Base-by-base conservation (phyloP, 2,797 vertebrate genomes). In the Triplophysa bombifrons region DNA sequence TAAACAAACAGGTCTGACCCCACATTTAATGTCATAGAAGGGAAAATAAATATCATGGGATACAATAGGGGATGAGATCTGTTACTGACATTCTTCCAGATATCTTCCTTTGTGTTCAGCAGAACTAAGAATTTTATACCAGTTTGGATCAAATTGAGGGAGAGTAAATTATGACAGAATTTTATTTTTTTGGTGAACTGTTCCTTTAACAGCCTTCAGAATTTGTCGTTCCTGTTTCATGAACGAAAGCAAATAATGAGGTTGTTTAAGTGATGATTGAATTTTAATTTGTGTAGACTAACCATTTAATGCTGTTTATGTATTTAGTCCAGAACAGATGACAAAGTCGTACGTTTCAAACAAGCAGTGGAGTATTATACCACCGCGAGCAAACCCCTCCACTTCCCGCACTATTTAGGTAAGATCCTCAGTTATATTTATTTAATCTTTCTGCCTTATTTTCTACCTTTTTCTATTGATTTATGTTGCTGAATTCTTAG, bases 331-430 rank as follows among this genome's bases (percentile, higher is more conserved):
- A 96, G 96, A 93, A 96, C 93, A 82, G 95, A 96, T 91, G 96
- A 98, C 91, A 98, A 98, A 94, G 93, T 96, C 84, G 84, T 95
- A 87, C 95, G 96, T 80, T 98, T 98, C 91, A 97, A 95, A 94
- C 96, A 94, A 91, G 96, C 97, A 14, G 95, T 98, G 92, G 95
- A 95, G 81, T 98, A 96, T 93, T 98, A 98, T 87, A 95, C 95
- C 68, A 91, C 91, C 78, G 96, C 95, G 90, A 96, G 95, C 93
- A 95, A 93, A 82, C 93, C 94, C 82, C 91, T 91, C 79, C 91
- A 92, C 88, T 94, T 93, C 92, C 93, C 92, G 87, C 93, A 93
- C 89, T 95, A 95, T 88, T 89, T 93, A 90, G 94, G 96, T 98
- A 93, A 92, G 94, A 94, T 53, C 22, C 16, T 50, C 20, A 8